phyloP scores from a whole-genome alignment of 1,140 invertebrate species.

The Gryon sp. region DNA sequence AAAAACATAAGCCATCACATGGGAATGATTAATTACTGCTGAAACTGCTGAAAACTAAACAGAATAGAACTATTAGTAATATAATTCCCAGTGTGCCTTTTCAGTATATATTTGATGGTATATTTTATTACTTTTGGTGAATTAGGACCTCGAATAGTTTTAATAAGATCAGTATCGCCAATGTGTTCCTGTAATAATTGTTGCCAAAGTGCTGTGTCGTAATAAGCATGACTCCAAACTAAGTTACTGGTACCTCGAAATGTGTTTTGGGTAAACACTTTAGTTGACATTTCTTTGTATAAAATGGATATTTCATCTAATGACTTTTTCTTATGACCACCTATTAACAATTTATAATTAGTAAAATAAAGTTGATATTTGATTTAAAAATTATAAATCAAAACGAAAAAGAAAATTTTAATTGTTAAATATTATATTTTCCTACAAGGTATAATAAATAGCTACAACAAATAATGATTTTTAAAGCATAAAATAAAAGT shows the following conservation, averaged over 20 bases:
- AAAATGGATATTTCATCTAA: slow-evolving; percentile 83
- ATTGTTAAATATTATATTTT: too few relatives aligned
- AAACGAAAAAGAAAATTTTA: neutral
- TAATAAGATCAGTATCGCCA: slow-evolving; percentile 84
- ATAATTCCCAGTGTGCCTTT: too few relatives aligned
- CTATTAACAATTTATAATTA: too few relatives aligned
- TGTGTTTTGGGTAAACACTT: slow-evolving; percentile 86
- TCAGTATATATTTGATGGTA: neutral
- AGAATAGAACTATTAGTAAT: too few relatives aligned
- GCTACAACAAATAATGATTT: too few relatives aligned
- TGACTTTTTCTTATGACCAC: slow-evolving; percentile 80
- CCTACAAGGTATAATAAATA: too few relatives aligned
- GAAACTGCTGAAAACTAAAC: slow-evolving; percentile 87
- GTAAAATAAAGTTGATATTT: too few relatives aligned
- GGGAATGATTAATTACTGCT: slow-evolving; percentile 88
- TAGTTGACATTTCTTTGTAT: slow-evolving; percentile 85
- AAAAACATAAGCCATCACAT: slow-evolving; percentile 92
- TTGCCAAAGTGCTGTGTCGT: slow-evolving; percentile 93
- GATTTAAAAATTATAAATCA: slow-evolving; percentile 59
- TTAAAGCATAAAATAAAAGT: too few relatives aligned
- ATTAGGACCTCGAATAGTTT: slow-evolving; percentile 81
- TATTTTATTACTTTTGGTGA: slow-evolving; percentile 82
- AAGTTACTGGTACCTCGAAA: slow-evolving; percentile 88
- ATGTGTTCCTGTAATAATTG: slow-evolving; percentile 87
- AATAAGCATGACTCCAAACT: slow-evolving; percentile 93